These are phyloP conservation scores for Alfaro cultratus DNA, from an alignment of 2,797 vertebrate genomes.

Conservation along the genomic window DNA sequence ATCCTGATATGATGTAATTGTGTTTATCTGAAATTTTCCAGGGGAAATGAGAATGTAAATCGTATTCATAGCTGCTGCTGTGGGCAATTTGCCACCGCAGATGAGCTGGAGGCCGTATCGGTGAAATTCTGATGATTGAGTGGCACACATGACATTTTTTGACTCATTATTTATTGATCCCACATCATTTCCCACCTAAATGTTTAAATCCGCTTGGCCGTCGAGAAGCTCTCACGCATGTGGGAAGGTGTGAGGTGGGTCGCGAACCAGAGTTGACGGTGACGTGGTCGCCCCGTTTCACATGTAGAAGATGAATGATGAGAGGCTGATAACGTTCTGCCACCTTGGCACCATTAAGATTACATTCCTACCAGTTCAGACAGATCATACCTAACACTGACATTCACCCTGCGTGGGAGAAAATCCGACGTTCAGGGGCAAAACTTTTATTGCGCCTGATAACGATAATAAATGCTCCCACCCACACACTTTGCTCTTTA, in stretches of 20 bases:
- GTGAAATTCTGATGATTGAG: slow-evolving; percentile 72
- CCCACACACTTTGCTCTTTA: slow-evolving; percentile 66
- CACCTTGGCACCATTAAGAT: slow-evolving; percentile 67
- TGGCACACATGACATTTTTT: slow-evolving; percentile 74
- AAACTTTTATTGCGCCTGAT: slow-evolving; percentile 66
- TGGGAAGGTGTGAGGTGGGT: slow-evolving; percentile 21
- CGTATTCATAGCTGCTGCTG: slow-evolving; percentile 76
- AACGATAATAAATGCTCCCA: slow-evolving; percentile 72
- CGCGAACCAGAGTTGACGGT: slow-evolving; percentile 27
- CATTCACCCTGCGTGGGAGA: slow-evolving; percentile 45
- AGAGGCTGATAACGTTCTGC: slow-evolving; percentile 36
- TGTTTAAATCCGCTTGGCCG: slow-evolving; percentile 61
- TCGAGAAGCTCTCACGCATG: slow-evolving; percentile 2
- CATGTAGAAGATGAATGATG: slow-evolving; percentile 43
- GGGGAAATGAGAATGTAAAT: slow-evolving; percentile 78
- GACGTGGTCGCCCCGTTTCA: slow-evolving; percentile 38
- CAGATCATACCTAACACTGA: slow-evolving; percentile 35
- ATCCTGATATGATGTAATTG: slow-evolving; percentile 64
- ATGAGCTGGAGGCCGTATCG: slow-evolving; percentile 63
- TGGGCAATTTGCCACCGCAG: slow-evolving; percentile 73
- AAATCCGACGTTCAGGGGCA: slow-evolving; percentile 50
- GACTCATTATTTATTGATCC: slow-evolving; percentile 80
- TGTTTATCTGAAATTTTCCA: slow-evolving; percentile 72
- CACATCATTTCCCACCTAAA: slow-evolving; percentile 62
- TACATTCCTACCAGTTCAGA: slow-evolving; percentile 47